These are phyloP conservation scores for Melolontha melolontha DNA, from an alignment of 2,888 invertebrate genomes.

Conservation along the genomic window DNA sequence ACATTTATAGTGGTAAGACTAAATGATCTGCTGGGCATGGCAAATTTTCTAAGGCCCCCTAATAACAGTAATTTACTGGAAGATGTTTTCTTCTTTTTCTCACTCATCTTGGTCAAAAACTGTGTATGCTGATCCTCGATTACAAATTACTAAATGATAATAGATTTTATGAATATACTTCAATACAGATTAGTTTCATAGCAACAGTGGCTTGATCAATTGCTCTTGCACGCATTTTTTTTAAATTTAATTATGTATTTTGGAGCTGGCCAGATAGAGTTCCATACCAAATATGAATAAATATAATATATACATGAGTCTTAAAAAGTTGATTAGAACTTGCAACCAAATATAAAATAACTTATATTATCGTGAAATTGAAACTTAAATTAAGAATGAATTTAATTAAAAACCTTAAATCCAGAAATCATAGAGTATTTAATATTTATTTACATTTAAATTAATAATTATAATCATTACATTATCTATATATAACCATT, in stretches of 20 bases:
- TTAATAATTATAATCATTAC: no score
- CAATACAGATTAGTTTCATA: conserved; percentile 44
- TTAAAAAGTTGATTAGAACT: no score
- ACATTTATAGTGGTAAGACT: conserved; percentile 60
- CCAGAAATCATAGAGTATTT: no score
- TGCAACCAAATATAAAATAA: no score
- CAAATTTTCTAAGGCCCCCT: conserved; percentile 59
- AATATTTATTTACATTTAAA: no score
- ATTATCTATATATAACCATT: no score
- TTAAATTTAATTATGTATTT: background rate
- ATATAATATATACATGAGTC: no score
- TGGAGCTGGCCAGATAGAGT: no score
- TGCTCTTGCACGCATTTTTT: background rate
- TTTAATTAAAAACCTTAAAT: no score
- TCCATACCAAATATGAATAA: no score
- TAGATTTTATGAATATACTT: conserved; percentile 33
- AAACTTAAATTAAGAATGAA: no score
- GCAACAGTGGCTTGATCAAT: conserved; percentile 55
- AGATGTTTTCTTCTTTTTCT: conserved; percentile 47
- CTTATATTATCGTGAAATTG: no score
- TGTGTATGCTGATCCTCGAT: conserved; percentile 19
- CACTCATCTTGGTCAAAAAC: conserved; percentile 36
- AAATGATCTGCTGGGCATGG: conserved; percentile 60
- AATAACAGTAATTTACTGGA: conserved; percentile 56
- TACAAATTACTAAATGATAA: conserved; percentile 38